phyloP scores from a whole-genome alignment of 2,888 invertebrate genomes.

The Colletes collaris region DNA sequence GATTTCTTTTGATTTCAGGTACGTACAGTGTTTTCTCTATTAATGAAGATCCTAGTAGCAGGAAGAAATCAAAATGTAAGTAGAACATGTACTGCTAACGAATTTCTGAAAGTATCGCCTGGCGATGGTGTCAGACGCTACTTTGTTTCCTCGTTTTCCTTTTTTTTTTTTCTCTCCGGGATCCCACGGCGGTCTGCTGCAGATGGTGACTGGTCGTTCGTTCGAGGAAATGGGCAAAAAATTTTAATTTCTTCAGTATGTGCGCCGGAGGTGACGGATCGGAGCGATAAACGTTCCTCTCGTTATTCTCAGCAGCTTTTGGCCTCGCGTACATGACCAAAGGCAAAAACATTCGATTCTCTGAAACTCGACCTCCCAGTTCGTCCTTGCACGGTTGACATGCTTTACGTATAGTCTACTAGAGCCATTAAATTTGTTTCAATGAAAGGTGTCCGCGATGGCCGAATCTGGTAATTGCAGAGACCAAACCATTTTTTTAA shows the following conservation, averaged over 20 bases:
- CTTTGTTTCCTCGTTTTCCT: constrained; percentile 36
- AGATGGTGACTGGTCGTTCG: constrained; percentile 48
- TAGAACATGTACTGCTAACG: constrained; percentile 46
- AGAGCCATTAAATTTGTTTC: constrained; percentile 31
- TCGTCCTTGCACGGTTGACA: constrained; percentile 26
- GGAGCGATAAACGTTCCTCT: constrained; percentile 65
- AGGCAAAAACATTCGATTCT: constrained; percentile 54
- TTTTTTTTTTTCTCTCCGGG: constrained; percentile 29
- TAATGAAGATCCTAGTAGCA: too few species aligned
- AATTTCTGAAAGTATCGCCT: constrained; percentile 41
- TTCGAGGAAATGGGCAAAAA: constrained; percentile 67
- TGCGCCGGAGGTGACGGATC: constrained; percentile 72
- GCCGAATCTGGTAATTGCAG: neutral
- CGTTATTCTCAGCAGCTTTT: constrained; percentile 49
- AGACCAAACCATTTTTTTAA: too few species aligned
- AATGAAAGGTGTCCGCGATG: constrained; percentile 13
- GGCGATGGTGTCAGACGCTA: constrained; percentile 32
- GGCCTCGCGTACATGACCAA: constrained; percentile 27
- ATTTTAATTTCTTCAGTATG: constrained; percentile 80
- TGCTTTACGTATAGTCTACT: constrained; percentile 25
- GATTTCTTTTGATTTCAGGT: constrained; percentile 32
- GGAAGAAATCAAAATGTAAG: constrained; percentile 29
- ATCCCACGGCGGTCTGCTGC: constrained; percentile 35
- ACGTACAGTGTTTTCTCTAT: constrained; percentile 20
- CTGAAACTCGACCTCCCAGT: constrained; percentile 46